Conservation (phyloP, 1,140 invertebrate genomes). For the Ectropis grisescens region DNA sequence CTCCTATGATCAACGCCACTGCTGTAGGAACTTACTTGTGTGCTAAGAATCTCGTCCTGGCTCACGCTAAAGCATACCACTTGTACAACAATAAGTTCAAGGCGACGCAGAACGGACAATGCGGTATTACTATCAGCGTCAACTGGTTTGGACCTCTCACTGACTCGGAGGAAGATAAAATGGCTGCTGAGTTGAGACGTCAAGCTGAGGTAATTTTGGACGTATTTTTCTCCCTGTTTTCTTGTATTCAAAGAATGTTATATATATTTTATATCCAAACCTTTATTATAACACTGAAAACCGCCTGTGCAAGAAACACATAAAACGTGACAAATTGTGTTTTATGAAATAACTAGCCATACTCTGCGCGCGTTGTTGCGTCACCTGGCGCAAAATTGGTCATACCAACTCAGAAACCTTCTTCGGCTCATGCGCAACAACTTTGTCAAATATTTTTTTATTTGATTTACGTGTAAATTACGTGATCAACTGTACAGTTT, state of each 20-base stretch:
- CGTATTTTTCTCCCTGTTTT: no score
- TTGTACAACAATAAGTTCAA: slow-evolving; percentile 39
- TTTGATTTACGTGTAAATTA: no score
- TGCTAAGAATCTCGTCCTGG: slow-evolving; percentile 63
- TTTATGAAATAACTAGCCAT: no score
- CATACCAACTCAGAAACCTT: no score
- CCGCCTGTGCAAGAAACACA: no score
- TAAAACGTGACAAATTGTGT: neutral
- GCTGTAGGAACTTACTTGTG: slow-evolving; percentile 67
- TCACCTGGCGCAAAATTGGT: no score
- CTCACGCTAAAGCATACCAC: slow-evolving; percentile 70
- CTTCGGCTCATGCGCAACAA: no score
- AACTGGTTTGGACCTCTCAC: slow-evolving; percentile 69
- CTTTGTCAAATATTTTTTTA: no score
- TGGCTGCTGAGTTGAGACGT: slow-evolving; percentile 57
- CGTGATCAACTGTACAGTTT: no score
- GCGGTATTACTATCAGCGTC: slow-evolving; percentile 71
- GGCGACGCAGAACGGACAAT: slow-evolving; percentile 47
- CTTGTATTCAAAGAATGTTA: no score
- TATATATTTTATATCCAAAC: neutral
- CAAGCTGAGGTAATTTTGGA: slow-evolving; percentile 53
- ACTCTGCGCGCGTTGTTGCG: no score
- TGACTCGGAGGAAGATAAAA: slow-evolving; percentile 52
- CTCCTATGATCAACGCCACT: slow-evolving; percentile 37
- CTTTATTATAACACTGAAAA: neutral